Evolutionary conservation across 92 coral and sea anemone species (phyloP).

Genomic region (Phenganax stokvisi): DNA sequence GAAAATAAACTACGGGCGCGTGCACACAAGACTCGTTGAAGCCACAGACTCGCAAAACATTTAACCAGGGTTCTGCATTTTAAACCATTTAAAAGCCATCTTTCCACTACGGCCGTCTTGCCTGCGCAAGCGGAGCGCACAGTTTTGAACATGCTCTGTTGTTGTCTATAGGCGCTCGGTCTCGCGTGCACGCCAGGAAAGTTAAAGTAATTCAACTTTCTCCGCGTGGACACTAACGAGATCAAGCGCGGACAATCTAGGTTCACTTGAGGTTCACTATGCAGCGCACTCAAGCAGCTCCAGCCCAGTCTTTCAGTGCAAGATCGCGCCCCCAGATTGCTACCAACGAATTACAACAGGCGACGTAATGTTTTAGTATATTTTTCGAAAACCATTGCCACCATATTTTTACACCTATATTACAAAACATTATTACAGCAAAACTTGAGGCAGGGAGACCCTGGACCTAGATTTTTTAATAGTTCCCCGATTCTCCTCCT

Average conservation of each 20-base stretch:
- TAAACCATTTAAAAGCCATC: too few relatives aligned
- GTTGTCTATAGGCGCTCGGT: too few relatives aligned
- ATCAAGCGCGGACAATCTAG: neutral
- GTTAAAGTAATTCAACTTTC: too few relatives aligned
- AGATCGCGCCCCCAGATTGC: slow-evolving; percentile 28
- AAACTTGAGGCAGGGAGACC: neutral
- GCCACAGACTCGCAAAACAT: too few relatives aligned
- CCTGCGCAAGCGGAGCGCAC: too few relatives aligned
- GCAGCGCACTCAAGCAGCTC: neutral
- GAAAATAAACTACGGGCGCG: neutral
- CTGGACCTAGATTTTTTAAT: neutral
- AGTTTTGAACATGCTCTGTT: too few relatives aligned
- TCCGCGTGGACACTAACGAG: too few relatives aligned
- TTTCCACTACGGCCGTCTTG: too few relatives aligned
- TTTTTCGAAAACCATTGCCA: too few relatives aligned
- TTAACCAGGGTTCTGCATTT: too few relatives aligned
- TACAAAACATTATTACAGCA: neutral
- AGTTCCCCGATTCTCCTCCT: slow-evolving; percentile 1
- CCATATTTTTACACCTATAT: neutral
- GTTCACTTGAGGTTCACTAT: slow-evolving; percentile 26
- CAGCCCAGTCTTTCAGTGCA: slow-evolving; percentile 31
- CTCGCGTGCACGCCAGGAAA: too few relatives aligned
- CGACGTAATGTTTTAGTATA: neutral
- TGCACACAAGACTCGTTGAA: too few relatives aligned
- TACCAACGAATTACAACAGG: neutral